Conservation (phyloP, 1,140 invertebrate species). For the Drosophila sturtevanti region DNA sequence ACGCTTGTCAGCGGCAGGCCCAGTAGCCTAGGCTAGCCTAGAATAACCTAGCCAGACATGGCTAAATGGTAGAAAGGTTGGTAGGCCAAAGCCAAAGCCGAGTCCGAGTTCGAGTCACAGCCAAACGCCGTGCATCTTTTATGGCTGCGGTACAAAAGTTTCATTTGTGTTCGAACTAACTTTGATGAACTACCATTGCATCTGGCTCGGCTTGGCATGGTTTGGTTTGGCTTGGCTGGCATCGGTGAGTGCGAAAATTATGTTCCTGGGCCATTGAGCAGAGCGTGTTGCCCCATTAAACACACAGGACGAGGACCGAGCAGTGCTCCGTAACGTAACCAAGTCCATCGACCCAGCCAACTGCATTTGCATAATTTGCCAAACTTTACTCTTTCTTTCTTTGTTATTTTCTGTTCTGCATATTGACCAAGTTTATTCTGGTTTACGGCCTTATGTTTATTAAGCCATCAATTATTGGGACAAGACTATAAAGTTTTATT, state of each 20-base stretch:
- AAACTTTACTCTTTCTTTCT: conserved; percentile 26
- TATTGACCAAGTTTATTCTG: conserved; percentile 63
- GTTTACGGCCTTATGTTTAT: conserved; percentile 60
- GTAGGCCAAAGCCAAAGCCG: not conserved
- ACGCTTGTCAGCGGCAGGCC: conserved; percentile 57
- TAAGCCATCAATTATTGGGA: conserved; percentile 70
- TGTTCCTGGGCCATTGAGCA: conserved; percentile 67
- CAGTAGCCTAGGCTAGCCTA: conserved; percentile 12
- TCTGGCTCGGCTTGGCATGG: not conserved
- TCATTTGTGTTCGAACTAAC: conserved; percentile 76
- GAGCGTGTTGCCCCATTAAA: conserved; percentile 67
- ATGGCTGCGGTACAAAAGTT: conserved; percentile 66
- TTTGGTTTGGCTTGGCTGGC: not conserved
- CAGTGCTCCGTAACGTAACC: not conserved
- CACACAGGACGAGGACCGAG: conserved; percentile 15
- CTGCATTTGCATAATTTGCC: conserved; percentile 78
- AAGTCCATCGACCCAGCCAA: conserved; percentile 41
- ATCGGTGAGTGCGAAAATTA: conserved; percentile 51
- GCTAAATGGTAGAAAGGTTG: conserved; percentile 2
- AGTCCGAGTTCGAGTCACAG: not conserved
- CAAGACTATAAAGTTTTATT: conserved; percentile 41
- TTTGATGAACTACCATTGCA: conserved; percentile 63
- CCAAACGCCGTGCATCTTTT: conserved; percentile 61
- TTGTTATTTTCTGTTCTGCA: conserved; percentile 63
- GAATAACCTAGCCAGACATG: conserved; percentile 15